Base-by-base conservation (phyloP, 1,140 invertebrate genomes). In the Diprion similis region DNA sequence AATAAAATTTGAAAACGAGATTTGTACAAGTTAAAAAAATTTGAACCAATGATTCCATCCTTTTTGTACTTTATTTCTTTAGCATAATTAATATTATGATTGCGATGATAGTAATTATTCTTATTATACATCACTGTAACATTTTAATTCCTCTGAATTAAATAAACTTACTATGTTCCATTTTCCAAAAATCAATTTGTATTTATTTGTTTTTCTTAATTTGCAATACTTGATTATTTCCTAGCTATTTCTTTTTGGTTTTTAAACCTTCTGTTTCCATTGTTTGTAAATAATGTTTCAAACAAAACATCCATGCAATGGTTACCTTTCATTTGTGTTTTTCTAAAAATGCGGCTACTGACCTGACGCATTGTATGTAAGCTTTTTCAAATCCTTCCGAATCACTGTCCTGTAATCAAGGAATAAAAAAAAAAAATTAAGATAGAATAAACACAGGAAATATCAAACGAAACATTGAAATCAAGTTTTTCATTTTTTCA, bases 321-420 rank as follows among this genome's bases (percentile, higher is more conserved):
- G 24, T 37, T 37, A 59, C 51, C 51, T 59, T 17, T 46, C 17
- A 59, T 67, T 73, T 72, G 68, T 80, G 64, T 73, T 88, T 82
- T 66, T 93, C 89, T 69, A 94, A 83, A 83, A 95, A 95, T 76
- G 89, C 89, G 75, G 89, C 87, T 78, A 93, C 92, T 73, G 92
- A 91, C 78, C 92, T 89, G 0, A 91, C 76, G 80, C 93, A 93
- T 81, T 94, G 93, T 75, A 93, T 86, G 79, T 92, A 95, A 79
- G 92, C 93, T 82, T 91, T 92, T 80, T 94, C 91, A 86, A 95
- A 95, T 18, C 93, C 93, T 73, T 83, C 81, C 45, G 89, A 85
- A 75, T 91, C 91, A 72, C 79, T 79, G 84, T 93, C 91, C 92
- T 94, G 80, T 45, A 75, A 77, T 46, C 15, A 68, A 45, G 71